Evolutionary conservation across 2,113 vertebrate species (phyloP).

Genomic region (Spilogale gracilis): DNA sequence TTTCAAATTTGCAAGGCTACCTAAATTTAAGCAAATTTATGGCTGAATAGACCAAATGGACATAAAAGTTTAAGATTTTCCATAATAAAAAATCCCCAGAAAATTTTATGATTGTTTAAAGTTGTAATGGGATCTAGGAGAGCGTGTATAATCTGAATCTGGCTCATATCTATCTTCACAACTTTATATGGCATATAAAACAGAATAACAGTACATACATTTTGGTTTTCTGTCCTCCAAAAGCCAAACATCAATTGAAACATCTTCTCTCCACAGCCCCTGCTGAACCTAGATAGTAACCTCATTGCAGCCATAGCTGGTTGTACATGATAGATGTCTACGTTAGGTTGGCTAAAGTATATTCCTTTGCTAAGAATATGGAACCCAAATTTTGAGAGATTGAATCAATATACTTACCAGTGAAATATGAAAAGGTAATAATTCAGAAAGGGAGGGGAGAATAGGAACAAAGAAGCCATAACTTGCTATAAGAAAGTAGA

Average conservation of each 20-base stretch:
- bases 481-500: background rate
- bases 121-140: background rate
- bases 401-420: background rate
- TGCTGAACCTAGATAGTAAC: background rate
- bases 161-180: background rate
- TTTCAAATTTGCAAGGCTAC: background rate
- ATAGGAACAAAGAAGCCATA: background rate
- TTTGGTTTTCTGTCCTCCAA: background rate
- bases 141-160: background rate
- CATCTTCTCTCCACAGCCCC: fast-evolving
- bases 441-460: background rate
- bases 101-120: background rate
- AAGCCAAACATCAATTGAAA: background rate
- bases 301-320: background rate
- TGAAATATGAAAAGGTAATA: background rate
- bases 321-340: background rate
- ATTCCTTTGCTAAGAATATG: background rate
- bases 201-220: background rate
- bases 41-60: background rate
- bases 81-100: background rate
- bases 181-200: background rate
- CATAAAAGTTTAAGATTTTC: background rate
- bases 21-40: background rate
- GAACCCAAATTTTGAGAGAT: background rate
- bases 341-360: background rate